Conservation (phyloP, 2,797 vertebrate genomes). For the Knipowitschia caucasica region DNA sequence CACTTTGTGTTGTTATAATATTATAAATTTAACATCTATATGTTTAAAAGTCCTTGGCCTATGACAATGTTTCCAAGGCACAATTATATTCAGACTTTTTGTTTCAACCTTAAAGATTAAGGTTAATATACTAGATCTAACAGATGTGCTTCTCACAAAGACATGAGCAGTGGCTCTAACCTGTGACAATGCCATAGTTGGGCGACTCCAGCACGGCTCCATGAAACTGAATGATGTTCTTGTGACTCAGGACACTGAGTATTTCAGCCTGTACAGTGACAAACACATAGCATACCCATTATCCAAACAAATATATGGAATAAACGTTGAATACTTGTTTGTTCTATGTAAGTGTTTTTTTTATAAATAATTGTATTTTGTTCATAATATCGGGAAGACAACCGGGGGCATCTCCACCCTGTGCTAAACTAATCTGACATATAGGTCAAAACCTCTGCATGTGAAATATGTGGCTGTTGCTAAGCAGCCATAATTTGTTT, state of each 20-base stretch:
- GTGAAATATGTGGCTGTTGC: slow-evolving; percentile 42
- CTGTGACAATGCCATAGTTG: slow-evolving; percentile 97
- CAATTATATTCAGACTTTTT: too few relatives aligned
- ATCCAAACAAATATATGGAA: neutral
- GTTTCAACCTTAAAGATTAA: too few relatives aligned
- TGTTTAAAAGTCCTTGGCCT: too few relatives aligned
- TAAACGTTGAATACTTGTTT: neutral
- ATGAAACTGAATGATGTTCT: slow-evolving; percentile 98
- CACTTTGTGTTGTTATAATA: too few relatives aligned
- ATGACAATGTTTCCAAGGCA: too few relatives aligned
- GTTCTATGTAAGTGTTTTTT: too few relatives aligned
- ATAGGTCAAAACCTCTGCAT: slow-evolving; percentile 23
- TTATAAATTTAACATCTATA: too few relatives aligned
- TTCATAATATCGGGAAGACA: slow-evolving; percentile 4
- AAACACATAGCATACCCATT: neutral
- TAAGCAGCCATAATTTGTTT: slow-evolving; percentile 10
- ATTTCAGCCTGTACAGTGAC: slow-evolving; percentile 86
- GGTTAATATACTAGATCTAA: slow-evolving; percentile 12
- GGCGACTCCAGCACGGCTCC: slow-evolving; percentile 95
- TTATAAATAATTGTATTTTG: neutral
- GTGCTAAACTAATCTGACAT: slow-evolving; percentile 44
- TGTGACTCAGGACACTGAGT: slow-evolving; percentile 96
- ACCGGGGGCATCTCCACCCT: slow-evolving; percentile 23
- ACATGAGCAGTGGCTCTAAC: slow-evolving; percentile 68
- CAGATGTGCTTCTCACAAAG: slow-evolving; percentile 14